phyloP scores from a whole-genome alignment of 1,140 invertebrate species.

The Hyles euphorbiae region DNA sequence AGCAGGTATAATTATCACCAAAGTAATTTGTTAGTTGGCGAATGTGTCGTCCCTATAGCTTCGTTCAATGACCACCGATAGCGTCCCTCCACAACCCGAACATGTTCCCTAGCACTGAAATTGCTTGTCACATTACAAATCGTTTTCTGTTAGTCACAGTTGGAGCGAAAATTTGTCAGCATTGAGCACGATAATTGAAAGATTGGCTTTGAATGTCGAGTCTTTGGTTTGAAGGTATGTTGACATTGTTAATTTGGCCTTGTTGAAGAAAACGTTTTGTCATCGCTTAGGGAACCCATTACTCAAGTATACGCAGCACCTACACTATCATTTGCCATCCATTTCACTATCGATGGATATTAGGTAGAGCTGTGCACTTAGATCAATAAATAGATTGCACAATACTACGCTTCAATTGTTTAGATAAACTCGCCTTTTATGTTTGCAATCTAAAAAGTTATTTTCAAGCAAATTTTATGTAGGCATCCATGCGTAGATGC shows the following conservation, averaged over 20 bases:
- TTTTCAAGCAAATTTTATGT: too few species aligned
- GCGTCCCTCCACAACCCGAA: slow-evolving; percentile 34
- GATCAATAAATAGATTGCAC: slow-evolving; percentile 52
- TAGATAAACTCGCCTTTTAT: slow-evolving; percentile 14
- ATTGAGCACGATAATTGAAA: slow-evolving; percentile 37
- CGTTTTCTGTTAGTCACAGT: slow-evolving; percentile 40
- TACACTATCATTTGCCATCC: slow-evolving; percentile 58
- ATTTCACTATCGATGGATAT: slow-evolving; percentile 39
- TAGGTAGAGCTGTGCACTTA: slow-evolving; percentile 55
- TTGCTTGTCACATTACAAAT: slow-evolving; percentile 55
- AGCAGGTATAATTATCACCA: slow-evolving; percentile 51
- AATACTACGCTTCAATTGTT: slow-evolving; percentile 19
- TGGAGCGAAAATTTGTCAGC: slow-evolving; percentile 31
- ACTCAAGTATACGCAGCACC: slow-evolving; percentile 65
- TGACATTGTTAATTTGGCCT: slow-evolving; percentile 15
- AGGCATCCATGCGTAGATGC: too few species aligned
- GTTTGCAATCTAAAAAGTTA: slow-evolving; percentile 1
- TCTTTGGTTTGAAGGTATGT: slow-evolving; percentile 21
- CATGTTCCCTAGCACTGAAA: slow-evolving; percentile 46
- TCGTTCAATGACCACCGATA: slow-evolving; percentile 55
- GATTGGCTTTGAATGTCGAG: slow-evolving; percentile 35
- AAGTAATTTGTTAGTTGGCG: slow-evolving; percentile 66
- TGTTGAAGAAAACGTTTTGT: slow-evolving; percentile 41
- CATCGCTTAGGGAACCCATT: slow-evolving; percentile 58
- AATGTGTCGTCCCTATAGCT: slow-evolving; percentile 67